phyloP scores from a whole-genome alignment of 2,888 invertebrate genomes.

The Agonopterix heracliana region DNA sequence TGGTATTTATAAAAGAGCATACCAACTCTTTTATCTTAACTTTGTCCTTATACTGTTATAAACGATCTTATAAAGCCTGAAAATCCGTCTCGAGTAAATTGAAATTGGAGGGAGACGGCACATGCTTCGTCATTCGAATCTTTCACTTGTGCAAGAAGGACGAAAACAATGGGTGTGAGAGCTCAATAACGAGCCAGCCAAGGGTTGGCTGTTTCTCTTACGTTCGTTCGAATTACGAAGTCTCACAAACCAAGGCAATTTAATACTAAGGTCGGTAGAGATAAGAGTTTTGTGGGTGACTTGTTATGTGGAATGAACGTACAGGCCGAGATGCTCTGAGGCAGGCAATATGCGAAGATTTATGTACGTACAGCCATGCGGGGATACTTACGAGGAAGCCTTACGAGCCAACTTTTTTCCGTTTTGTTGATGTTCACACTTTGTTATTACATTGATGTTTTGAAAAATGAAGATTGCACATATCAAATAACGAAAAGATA shows the following conservation, averaged over 20 bases:
- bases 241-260: no score
- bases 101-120: conserved; percentile 69
- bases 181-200: conserved; percentile 76
- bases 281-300: no score
- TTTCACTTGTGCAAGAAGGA: conserved; percentile 38
- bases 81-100: conserved; percentile 76
- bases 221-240: conserved; percentile 22
- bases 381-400: conserved; percentile 48
- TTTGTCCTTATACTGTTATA: conserved; percentile 23
- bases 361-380: conserved; percentile 50
- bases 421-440: conserved; percentile 9
- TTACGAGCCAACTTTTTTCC: conserved; percentile 56
- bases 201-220: conserved; percentile 75
- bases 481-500: no score
- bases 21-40: background rate
- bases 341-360: conserved; percentile 71
- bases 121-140: conserved; percentile 20
- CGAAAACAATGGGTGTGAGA: conserved; percentile 60
- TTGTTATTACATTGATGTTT: no score
- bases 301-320: background rate
- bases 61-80: conserved; percentile 66
- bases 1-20: no score
- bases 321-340: conserved; percentile 38
- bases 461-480: no score
- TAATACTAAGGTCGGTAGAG: no score